phyloP scores from a whole-genome alignment of 1,140 invertebrate species.

The Centruroides sculpturatus region DNA sequence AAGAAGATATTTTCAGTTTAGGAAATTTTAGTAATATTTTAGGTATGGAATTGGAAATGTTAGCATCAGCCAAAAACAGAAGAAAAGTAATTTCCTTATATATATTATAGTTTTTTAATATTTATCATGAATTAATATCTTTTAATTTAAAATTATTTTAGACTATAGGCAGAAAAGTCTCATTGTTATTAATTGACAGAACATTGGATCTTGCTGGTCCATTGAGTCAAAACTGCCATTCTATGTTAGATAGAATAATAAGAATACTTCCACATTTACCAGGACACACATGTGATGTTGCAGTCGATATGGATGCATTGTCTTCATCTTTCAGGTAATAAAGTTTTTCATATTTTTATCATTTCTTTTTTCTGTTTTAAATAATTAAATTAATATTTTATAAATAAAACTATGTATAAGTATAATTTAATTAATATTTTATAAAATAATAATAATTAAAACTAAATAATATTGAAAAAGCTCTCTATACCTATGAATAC shows the following conservation, averaged over 20 bases:
- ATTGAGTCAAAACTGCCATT: slow-evolving; percentile 23
- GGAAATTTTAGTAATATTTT: slow-evolving; percentile 25
- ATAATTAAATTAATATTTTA: too few species aligned
- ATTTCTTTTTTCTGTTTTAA: too few species aligned
- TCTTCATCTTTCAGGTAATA: slow-evolving; percentile 21
- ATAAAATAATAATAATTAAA: too few species aligned
- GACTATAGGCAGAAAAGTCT: slow-evolving; percentile 22
- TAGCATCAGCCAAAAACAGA: background rate
- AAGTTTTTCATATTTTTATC: background rate
- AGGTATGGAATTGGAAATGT: slow-evolving; percentile 22
- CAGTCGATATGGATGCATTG: slow-evolving; percentile 24
- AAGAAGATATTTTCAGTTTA: slow-evolving; percentile 27
- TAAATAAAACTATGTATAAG: too few species aligned
- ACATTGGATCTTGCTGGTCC: slow-evolving; percentile 24
- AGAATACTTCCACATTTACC: slow-evolving; percentile 23
- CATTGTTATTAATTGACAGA: slow-evolving; percentile 26
- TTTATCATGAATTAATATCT: background rate
- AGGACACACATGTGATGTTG: slow-evolving; percentile 24
- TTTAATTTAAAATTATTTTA: slow-evolving; percentile 14
- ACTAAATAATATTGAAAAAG: too few species aligned
- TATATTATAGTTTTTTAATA: background rate
- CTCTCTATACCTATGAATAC: too few species aligned
- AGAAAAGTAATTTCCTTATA: slow-evolving; percentile 1
- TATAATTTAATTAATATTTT: too few species aligned
- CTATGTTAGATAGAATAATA: slow-evolving; percentile 25